A percentile compares a stretch with the other conserved stretches of the same genome.
phyloP scores from a whole-genome alignment of 2,888 invertebrate genomes.

The Caenorhabditis angaria region DNA sequence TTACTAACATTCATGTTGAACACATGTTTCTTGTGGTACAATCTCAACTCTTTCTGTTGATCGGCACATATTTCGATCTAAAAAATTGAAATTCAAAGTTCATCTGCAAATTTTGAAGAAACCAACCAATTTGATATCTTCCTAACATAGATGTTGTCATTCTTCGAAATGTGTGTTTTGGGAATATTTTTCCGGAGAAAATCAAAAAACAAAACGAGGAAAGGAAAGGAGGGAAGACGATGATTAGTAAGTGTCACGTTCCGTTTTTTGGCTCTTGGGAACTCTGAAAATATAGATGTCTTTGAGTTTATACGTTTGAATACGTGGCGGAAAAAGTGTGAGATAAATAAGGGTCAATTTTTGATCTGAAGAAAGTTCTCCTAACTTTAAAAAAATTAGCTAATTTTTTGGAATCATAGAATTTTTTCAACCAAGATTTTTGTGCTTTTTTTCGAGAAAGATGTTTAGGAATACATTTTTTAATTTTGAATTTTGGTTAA shows the following conservation, averaged over 20 bases:
- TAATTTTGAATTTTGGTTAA: too few relatives aligned
- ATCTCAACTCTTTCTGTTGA: slow-evolving; percentile 55
- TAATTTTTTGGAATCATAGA: too few relatives aligned
- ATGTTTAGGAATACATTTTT: too few relatives aligned
- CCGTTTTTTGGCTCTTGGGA: background rate
- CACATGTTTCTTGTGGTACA: slow-evolving; percentile 50
- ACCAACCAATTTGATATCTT: background rate
- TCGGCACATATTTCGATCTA: slow-evolving; percentile 45
- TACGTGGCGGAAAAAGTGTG: slow-evolving; percentile 5
- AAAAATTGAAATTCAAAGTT: slow-evolving; percentile 6
- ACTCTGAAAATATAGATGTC: background rate
- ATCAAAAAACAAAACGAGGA: slow-evolving; percentile 15
- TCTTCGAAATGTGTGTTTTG: slow-evolving; percentile 19
- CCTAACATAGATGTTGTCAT: slow-evolving; percentile 3
- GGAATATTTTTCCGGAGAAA: slow-evolving; percentile 4
- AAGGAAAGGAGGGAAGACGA: background rate
- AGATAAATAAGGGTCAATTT: too few relatives aligned
- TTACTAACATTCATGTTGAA: slow-evolving; percentile 50
- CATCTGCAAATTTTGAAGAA: background rate
- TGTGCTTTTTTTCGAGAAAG: too few relatives aligned
- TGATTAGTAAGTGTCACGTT: slow-evolving; percentile 1
- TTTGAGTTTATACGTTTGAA: too few relatives aligned
- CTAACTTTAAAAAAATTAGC: too few relatives aligned
- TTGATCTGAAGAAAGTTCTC: too few relatives aligned
- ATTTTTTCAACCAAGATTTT: too few relatives aligned